Evolutionary conservation across 2,888 invertebrate genomes (phyloP), one percentile per base, ranked within the genome.

Genomic region (Zhengitettix transpicula): DNA sequence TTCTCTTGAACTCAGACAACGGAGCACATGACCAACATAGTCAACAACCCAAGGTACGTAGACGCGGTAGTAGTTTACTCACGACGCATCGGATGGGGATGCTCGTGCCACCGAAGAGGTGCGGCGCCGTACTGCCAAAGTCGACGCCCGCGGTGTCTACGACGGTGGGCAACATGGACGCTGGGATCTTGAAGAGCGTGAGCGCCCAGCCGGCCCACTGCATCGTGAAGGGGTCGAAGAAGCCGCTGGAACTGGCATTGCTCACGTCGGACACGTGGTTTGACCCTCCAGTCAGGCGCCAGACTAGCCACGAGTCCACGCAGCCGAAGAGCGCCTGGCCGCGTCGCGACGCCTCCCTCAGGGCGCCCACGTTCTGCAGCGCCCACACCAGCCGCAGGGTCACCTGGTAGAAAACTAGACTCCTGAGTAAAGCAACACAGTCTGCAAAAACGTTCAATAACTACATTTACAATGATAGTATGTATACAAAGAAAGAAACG

Each of bases 241-340:
- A 79, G 1, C 94, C 97, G 0, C 96, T 94, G 1, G 91, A 87
- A 44, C 93, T 89, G 1, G 92, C 92, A 66, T 87, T 90, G 0
- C 92, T 90, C n/a, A 87, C 83, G 70, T 99, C 98, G 0, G 89
- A 88, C 60, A 90, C 82, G 72, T 90, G 89, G 40, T 81, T 70
- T 66, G 73, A 75, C 10, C 77, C 75, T 64, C 73, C 75, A 1
- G 82, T 87, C 58, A 95, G 75, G 76, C 87, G 89, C 75, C 92
- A 86, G 58, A 96, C 71, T 56, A 98, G 77, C 94, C 95, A 99
- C 0, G 94, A 90, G 70, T 98, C 98, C 58, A 98, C 76, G 1
- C 93, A 89, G 9, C 94, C 90, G 72, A 91, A 89, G 72, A 86
- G 79, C 1, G 87, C 86, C 65, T 83, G 79, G 51, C 83, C 80